Evolutionary conservation across 2,113 vertebrate genomes (phyloP), one percentile per base, ranked within the genome.

Genomic region (Conger conger): DNA sequence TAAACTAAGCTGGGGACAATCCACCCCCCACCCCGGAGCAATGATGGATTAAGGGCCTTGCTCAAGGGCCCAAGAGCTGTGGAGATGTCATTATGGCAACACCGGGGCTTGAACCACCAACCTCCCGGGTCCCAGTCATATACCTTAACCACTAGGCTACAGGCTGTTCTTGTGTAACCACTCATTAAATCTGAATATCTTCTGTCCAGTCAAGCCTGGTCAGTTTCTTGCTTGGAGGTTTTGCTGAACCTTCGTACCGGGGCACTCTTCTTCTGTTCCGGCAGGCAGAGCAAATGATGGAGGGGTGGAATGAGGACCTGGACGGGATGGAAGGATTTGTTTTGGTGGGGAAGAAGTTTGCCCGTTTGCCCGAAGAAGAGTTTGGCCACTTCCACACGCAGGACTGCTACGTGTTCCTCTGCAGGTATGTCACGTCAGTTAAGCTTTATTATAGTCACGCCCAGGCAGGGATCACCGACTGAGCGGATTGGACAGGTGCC

Each of bases 271-370:
- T 23, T n/a, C 57, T 68, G 87, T 20, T 82, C 87, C 30, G 15
- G 38, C 91, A 97, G 98, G 98, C 98, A 0, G 98, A 99, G 88
- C 97, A 97, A 90, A 94, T 99, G 91, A 99, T 97, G 96, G 98
- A 99, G 86, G 98, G 99, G 87, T 99, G 98, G 98, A 99, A 98
- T 0, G 98, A 99, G 89, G 98, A 99, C 86, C 93, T 99, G 91
- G 98, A 99, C 0, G 98, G 98, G 57, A 99, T 99, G 98, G 98
- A 99, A 83, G 98, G 98, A 84, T 99, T 99, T 0, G 98, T 99
- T 86, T 92, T 99, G 84, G 98, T 99, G 89, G 96, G 97, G 60
- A 99, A 98, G 95, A 99, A 99, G 92, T 99, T 99, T 50, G 96
- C 97, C 0, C 96, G 98, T 1, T 94, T 99, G 86, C 97, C 98